Conservation (phyloP, 1,140 invertebrate species). For the Dendroctonus ponderosae region DNA sequence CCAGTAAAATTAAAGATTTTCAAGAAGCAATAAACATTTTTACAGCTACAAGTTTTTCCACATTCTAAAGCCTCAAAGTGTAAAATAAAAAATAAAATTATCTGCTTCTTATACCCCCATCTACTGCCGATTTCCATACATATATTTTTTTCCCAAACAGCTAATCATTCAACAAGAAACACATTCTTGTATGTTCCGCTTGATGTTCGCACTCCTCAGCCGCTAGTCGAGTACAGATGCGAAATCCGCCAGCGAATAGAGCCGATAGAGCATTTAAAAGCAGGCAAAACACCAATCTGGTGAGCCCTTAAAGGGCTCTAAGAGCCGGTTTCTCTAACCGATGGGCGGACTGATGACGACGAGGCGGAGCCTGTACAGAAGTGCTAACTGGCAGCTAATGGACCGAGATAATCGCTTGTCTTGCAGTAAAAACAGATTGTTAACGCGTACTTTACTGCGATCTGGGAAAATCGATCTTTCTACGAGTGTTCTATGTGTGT, state of each 20-base stretch:
- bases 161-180: too few species aligned
- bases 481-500: neutral
- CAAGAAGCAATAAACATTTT: too few species aligned
- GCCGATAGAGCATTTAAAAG: conserved; percentile 39
- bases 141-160: too few species aligned
- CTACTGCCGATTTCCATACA: too few species aligned
- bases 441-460: conserved; percentile 7
- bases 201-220: too few species aligned
- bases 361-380: conserved; percentile 37
- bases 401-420: conserved; percentile 27
- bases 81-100: too few species aligned
- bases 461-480: neutral
- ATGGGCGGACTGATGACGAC: conserved; percentile 19
- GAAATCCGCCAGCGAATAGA: neutral
- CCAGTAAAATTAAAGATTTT: too few species aligned
- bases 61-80: too few species aligned
- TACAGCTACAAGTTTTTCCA: too few species aligned
- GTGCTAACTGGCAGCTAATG: conserved; percentile 33
- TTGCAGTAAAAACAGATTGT: conserved; percentile 24
- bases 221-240: neutral
- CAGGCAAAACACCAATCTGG: conserved; percentile 50
- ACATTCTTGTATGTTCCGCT: too few species aligned
- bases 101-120: too few species aligned
- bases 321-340: conserved; percentile 14
- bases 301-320: conserved; percentile 32